Percentiles rank a stretch among this genome's conserved stretches.
phyloP scores from a whole-genome alignment of 2,888 invertebrate genomes.

The Cheilosia scutellata region DNA sequence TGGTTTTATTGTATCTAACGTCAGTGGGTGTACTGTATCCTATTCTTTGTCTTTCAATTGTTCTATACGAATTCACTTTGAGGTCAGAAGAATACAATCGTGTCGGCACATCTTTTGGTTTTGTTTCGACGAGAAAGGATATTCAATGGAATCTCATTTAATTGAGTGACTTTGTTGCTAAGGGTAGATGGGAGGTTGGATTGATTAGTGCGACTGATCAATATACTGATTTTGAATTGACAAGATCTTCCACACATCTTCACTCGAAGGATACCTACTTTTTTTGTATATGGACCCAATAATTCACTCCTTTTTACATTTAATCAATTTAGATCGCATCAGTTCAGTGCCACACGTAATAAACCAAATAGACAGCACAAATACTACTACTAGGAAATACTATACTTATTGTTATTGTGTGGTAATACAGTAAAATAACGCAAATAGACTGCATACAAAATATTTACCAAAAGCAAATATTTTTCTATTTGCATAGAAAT shows the following conservation, averaged over 20 bases:
- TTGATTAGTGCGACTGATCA: too few species aligned
- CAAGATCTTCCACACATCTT: too few species aligned
- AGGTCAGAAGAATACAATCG: slow-evolving; percentile 27
- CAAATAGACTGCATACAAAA: slow-evolving; percentile 20
- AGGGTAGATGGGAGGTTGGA: too few species aligned
- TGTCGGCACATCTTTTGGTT: slow-evolving; percentile 3
- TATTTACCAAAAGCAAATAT: slow-evolving; percentile 63
- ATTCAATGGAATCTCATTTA: slow-evolving; percentile 1
- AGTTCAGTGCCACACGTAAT: too few species aligned
- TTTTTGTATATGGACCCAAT: too few species aligned
- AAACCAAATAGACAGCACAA: too few species aligned
- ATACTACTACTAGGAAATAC: too few species aligned
- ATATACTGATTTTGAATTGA: too few species aligned
- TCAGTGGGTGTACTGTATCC: slow-evolving; percentile 7
- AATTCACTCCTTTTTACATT: too few species aligned
- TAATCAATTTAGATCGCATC: too few species aligned
- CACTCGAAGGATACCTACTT: too few species aligned
- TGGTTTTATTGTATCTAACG: slow-evolving; percentile 15
- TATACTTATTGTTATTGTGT: too few species aligned
- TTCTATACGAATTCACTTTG: slow-evolving; percentile 26
- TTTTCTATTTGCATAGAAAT: slow-evolving; percentile 68
- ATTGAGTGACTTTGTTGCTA: neutral
- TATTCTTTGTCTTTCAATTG: slow-evolving; percentile 5
- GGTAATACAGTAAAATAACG: neutral
- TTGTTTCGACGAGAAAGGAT: neutral